Percentiles rank a stretch among this genome's conserved stretches.
Evolutionary conservation across 2,888 invertebrate genomes (phyloP).

Genomic region (Dolichomitus sp.): DNA sequence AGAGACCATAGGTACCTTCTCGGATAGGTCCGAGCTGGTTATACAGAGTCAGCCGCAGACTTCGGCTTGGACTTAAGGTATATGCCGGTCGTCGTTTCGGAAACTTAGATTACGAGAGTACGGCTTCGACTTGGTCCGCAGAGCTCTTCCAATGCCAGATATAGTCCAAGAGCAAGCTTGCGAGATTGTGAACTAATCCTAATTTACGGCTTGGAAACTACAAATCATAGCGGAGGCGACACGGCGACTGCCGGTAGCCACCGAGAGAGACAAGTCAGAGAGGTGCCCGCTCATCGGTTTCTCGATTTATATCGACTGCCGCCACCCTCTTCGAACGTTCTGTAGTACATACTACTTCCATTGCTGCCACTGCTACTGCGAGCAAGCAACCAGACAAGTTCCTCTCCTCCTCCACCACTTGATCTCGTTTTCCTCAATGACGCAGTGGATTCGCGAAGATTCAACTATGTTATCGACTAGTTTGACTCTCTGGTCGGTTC

Average conservation of each 20-base stretch:
- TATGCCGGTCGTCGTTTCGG: slow-evolving; percentile 52
- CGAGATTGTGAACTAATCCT: slow-evolving; percentile 76
- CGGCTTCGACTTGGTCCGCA: slow-evolving; percentile 21
- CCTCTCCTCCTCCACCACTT: slow-evolving; percentile 3
- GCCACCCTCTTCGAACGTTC: slow-evolving; percentile 34
- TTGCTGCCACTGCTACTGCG: background rate
- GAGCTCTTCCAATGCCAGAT: slow-evolving; percentile 53
- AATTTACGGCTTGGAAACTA: slow-evolving; percentile 75
- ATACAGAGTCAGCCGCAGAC: slow-evolving; percentile 67
- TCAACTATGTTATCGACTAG: slow-evolving; percentile 31
- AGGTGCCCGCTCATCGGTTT: slow-evolving; percentile 60
- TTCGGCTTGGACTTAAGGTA: slow-evolving; percentile 69
- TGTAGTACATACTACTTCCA: slow-evolving; percentile 6
- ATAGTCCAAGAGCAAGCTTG: slow-evolving; percentile 56
- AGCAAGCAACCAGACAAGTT: background rate
- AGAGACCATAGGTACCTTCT: background rate
- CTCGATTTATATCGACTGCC: slow-evolving; percentile 59
- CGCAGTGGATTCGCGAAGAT: slow-evolving; percentile 2
- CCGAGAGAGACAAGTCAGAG: slow-evolving; percentile 23
- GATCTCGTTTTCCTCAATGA: slow-evolving; percentile 15
- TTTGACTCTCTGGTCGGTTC: slow-evolving; percentile 6
- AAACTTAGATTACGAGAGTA: slow-evolving; percentile 73
- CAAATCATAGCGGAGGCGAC: slow-evolving; percentile 74
- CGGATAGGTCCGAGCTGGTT: slow-evolving; percentile 22
- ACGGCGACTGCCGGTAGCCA: background rate